Conservation (phyloP, 2,888 invertebrate species). For the Campoplex nolae region DNA sequence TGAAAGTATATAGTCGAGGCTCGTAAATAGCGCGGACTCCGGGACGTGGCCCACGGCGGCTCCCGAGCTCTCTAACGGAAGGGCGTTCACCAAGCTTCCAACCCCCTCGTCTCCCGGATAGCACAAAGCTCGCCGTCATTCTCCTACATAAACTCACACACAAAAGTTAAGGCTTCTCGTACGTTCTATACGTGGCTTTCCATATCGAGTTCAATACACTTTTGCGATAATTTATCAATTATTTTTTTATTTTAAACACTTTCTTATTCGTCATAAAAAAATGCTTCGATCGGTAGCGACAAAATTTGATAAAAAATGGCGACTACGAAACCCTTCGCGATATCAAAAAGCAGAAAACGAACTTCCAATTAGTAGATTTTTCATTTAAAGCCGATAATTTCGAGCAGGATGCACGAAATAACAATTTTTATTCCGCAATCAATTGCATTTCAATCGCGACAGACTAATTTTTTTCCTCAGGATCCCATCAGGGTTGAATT, state of each 20-base stretch:
- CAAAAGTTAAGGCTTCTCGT: constrained; percentile 56
- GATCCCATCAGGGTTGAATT: not conserved
- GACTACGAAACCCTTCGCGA: not conserved
- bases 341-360: not conserved
- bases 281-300: not conserved
- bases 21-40: constrained; percentile 62
- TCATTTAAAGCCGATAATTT: not conserved
- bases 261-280: not conserved
- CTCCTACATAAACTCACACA: constrained; percentile 55
- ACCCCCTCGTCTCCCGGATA: constrained; percentile 52
- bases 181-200: constrained; percentile 6
- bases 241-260: not conserved
- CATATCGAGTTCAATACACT: not conserved
- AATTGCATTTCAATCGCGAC: not conserved
- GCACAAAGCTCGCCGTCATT: constrained; percentile 54
- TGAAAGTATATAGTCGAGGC: constrained; percentile 57
- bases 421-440: not conserved
- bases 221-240: not conserved
- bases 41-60: constrained; percentile 59
- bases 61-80: constrained; percentile 62
- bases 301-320: not conserved
- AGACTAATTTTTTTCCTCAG: not conserved
- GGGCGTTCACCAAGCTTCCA: constrained; percentile 66
- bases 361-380: not conserved
- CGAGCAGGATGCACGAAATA: not conserved